Conservation (phyloP, 2,797 vertebrate genomes). For the Vespertilio murinus region DNA sequence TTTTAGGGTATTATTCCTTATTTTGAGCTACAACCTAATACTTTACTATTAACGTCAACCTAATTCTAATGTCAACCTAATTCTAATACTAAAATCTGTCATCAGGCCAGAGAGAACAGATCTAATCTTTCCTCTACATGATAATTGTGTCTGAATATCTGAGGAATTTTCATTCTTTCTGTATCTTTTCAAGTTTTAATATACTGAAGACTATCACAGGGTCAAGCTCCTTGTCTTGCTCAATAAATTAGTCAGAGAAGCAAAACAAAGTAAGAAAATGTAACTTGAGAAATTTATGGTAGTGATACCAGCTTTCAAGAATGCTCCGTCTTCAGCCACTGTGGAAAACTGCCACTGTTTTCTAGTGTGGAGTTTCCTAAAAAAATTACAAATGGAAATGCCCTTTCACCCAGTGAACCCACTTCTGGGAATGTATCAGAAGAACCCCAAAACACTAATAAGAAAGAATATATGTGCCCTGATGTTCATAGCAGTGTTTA, state of each 20-base stretch:
- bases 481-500: background rate
- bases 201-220: background rate
- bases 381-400: background rate
- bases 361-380: background rate
- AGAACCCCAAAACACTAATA: background rate
- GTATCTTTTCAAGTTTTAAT: slow-evolving; percentile 17
- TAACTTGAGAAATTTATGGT: background rate
- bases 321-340: background rate
- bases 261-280: slow-evolving; percentile 32
- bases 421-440: background rate
- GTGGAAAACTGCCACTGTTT: too few relatives aligned
- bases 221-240: slow-evolving; percentile 9
- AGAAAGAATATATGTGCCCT: background rate
- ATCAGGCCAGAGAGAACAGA: slow-evolving; percentile 3
- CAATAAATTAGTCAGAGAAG: slow-evolving; percentile 29
- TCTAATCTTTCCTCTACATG: background rate
- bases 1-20: slow-evolving; percentile 1
- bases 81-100: background rate
- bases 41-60: background rate
- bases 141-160: background rate
- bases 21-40: background rate
- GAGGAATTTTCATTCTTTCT: slow-evolving; percentile 17
- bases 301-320: background rate
- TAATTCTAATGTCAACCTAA: background rate
- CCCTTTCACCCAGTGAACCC: background rate